Evolutionary conservation across 2,797 vertebrate genomes (phyloP), one percentile per base, ranked within the genome.

Genomic region (Synanceia verrucosa): DNA sequence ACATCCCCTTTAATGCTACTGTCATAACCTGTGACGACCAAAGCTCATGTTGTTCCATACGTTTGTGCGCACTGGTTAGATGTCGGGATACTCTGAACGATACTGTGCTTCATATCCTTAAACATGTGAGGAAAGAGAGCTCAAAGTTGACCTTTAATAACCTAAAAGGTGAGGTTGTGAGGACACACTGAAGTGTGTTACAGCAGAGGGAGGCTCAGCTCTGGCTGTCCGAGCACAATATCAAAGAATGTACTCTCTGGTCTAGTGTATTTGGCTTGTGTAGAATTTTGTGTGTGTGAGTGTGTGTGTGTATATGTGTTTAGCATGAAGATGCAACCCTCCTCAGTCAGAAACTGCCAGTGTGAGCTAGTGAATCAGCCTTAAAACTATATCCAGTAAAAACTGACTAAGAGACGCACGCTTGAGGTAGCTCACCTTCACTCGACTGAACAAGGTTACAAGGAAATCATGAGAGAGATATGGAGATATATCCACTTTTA

Each of bases 311-410:
- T 41, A 89, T 88, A 89, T 88, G 89, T 90, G 77, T 86, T 60
- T 87, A 92, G 92, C 93, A 91, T 81, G 87, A 91, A 85, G 82
- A 86, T 88, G 82, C 91, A 92, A 75, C 90, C 76, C 83, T 94
- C 91, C 88, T 89, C 84, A 74, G 85, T 91, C 92, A 93, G 92
- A 93, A 94, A 89, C 94, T 95, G 96, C 95, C 96, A 93, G 95
- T 93, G 91, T 94, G 94, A 95, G 94, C 92, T 93, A 94, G 95
- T 83, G 88, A 94, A 95, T 94, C 95, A 96, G 96, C 97, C 97
- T 98, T 97, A 97, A 96, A 94, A 82, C 91, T 69, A 73, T 56
- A 80, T 52, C 69, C 76, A 81, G 80, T 78, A 72, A 70, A 80
- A 43, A 81, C 79, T 90, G 92, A 92, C 93, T 82, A 92, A 92